These are phyloP conservation scores for Percina caprodes DNA, from an alignment of 2,113 vertebrate genomes.

Conservation along the genomic window DNA sequence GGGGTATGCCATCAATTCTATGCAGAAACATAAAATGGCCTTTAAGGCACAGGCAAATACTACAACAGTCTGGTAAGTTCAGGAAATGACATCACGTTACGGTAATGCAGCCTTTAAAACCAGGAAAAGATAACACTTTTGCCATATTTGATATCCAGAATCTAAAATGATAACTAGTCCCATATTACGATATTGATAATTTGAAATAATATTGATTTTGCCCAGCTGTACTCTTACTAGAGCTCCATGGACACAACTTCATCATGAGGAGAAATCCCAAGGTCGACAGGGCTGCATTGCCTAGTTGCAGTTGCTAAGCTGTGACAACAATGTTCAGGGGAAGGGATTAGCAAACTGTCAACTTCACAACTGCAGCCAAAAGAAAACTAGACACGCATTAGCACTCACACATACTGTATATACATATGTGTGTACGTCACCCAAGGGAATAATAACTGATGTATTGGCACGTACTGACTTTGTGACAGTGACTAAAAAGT, in stretches of 20 bases:
- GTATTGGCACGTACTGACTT: not conserved
- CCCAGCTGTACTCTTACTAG: too few relatives aligned
- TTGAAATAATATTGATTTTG: too few relatives aligned
- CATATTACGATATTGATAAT: too few relatives aligned
- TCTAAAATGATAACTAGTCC: too few relatives aligned
- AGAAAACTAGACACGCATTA: slow-evolving; percentile 11
- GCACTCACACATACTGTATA: not conserved
- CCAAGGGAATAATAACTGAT: not conserved
- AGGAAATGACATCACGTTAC: too few relatives aligned
- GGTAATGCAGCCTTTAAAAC: too few relatives aligned
- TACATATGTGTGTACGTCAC: not conserved
- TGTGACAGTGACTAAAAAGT: slow-evolving; percentile 20
- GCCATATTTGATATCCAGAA: too few relatives aligned
- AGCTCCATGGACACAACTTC: not conserved
- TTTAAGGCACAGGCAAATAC: too few relatives aligned
- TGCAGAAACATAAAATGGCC: too few relatives aligned
- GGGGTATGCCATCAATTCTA: too few relatives aligned
- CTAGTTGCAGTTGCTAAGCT: not conserved
- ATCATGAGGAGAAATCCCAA: not conserved
- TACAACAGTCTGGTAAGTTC: too few relatives aligned
- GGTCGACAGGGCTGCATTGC: not conserved
- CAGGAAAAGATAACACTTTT: too few relatives aligned
- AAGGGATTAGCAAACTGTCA: not conserved
- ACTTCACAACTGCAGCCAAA: slow-evolving; percentile 20
- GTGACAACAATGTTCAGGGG: not conserved